phyloP scores from a whole-genome alignment of 2,888 invertebrate genomes.

The Ormia ochracea region DNA sequence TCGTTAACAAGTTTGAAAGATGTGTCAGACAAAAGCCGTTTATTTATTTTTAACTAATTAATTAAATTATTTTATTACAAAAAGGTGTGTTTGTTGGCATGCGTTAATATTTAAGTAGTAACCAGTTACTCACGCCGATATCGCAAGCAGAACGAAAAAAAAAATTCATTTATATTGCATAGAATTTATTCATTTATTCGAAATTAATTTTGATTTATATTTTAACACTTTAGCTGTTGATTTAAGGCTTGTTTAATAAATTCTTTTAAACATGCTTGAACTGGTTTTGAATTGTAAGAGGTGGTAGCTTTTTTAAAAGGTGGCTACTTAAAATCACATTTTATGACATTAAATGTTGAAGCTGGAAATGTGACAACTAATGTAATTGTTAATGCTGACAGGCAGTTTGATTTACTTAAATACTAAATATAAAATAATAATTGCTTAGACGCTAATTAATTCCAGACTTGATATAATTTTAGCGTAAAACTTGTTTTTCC shows the following conservation, averaged over 20 bases:
- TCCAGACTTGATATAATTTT: neutral
- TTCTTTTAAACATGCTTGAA: neutral
- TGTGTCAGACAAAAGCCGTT: too few species aligned
- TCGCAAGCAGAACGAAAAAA: too few species aligned
- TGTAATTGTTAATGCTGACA: slow-evolving; percentile 22
- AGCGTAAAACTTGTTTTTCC: neutral
- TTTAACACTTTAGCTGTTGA: slow-evolving; percentile 17
- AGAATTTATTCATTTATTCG: neutral
- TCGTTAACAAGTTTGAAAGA: too few species aligned
- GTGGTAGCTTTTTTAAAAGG: neutral
- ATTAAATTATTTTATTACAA: too few species aligned
- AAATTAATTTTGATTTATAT: neutral
- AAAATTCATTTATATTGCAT: too few species aligned
- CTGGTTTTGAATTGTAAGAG: slow-evolving; percentile 31
- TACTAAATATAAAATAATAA: neutral
- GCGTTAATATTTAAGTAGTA: too few species aligned
- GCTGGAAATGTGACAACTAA: slow-evolving; percentile 25
- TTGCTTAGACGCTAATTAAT: neutral
- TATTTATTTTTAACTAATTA: too few species aligned
- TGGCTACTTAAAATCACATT: slow-evolving; percentile 28
- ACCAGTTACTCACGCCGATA: too few species aligned
- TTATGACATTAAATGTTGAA: slow-evolving; percentile 19
- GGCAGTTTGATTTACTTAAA: slow-evolving; percentile 24
- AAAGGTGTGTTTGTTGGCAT: too few species aligned
- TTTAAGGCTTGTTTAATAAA: neutral